A percentile compares a stretch with the other conserved stretches of the same genome.
These are phyloP conservation scores for Periophthalmodon schlosseri DNA, from an alignment of 2,113 vertebrate genomes.

Conservation along the genomic window DNA sequence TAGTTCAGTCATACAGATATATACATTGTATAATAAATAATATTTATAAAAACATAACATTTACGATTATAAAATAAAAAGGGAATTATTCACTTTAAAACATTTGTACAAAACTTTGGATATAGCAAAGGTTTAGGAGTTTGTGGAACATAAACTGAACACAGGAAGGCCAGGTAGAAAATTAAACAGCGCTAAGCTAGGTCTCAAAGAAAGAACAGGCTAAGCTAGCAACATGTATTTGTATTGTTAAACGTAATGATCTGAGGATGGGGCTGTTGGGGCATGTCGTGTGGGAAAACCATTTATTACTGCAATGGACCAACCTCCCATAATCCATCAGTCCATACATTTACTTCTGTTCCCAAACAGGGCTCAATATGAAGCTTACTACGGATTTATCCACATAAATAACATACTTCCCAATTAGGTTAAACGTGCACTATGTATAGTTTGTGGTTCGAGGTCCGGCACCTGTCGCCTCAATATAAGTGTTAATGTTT, in stretches of 20 bases:
- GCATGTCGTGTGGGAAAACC: constrained; percentile 66
- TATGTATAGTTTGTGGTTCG: too few relatives aligned
- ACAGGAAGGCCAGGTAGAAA: constrained; percentile 50
- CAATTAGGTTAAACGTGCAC: background rate
- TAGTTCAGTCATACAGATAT: constrained; percentile 99
- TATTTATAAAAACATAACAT: constrained; percentile 99
- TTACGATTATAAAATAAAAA: constrained; percentile 99
- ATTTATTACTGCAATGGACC: constrained; percentile 37
- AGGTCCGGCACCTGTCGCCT: too few relatives aligned
- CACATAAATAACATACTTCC: background rate
- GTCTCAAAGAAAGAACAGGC: constrained; percentile 55
- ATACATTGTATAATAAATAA: constrained; percentile 99
- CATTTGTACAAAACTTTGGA: constrained; percentile 99
- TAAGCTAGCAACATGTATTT: constrained; percentile 53
- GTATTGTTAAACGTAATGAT: constrained; percentile 67
- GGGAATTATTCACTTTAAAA: constrained; percentile 92
- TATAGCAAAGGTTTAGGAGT: constrained; percentile 80
- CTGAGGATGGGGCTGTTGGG: constrained; percentile 66
- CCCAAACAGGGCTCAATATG: constrained; percentile 1
- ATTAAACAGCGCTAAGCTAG: constrained; percentile 48
- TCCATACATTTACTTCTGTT: constrained; percentile 19
- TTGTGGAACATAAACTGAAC: constrained; percentile 40
- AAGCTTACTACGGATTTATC: background rate
- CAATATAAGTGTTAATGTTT: too few relatives aligned
- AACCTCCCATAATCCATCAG: constrained; percentile 22